phyloP scores from a whole-genome alignment of 92 coral and sea anemone species.

The Porites rus region DNA sequence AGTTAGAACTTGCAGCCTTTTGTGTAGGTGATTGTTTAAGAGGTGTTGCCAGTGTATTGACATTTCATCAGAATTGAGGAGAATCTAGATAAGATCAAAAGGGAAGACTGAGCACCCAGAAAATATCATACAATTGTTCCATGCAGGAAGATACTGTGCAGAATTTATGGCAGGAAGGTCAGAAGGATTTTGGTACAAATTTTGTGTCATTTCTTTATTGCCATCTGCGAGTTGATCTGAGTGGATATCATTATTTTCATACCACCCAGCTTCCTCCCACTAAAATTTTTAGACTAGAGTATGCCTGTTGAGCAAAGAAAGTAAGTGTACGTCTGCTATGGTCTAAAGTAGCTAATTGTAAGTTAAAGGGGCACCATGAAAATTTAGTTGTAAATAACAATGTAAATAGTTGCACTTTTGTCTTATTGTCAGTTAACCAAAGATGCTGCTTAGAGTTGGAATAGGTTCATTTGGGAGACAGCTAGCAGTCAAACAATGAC shows the following conservation, averaged over 20 bases:
- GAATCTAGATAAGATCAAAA: too few species aligned
- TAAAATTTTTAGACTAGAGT: too few species aligned
- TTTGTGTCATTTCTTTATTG: neutral
- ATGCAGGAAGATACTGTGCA: neutral
- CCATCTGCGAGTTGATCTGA: neutral
- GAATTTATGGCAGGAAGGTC: neutral
- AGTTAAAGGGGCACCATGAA: neutral
- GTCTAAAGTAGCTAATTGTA: neutral
- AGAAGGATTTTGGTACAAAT: neutral
- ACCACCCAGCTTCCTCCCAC: neutral
- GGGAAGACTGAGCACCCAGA: too few species aligned
- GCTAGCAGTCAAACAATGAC: neutral
- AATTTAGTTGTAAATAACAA: neutral
- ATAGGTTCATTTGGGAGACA: neutral
- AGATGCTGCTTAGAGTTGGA: constrained; percentile 4
- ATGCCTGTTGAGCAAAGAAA: too few species aligned
- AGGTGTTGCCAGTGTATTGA: too few species aligned
- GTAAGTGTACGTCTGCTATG: neutral
- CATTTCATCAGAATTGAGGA: too few species aligned
- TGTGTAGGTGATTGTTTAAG: too few species aligned
- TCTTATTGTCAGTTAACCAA: constrained; percentile 20
- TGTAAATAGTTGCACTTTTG: constrained; percentile 26
- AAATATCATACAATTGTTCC: neutral
- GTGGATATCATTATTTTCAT: neutral
- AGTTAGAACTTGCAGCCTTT: too few species aligned